Evolutionary conservation across 1,140 invertebrate genomes (phyloP).

Genomic region (Drosophila carrolli): DNA sequence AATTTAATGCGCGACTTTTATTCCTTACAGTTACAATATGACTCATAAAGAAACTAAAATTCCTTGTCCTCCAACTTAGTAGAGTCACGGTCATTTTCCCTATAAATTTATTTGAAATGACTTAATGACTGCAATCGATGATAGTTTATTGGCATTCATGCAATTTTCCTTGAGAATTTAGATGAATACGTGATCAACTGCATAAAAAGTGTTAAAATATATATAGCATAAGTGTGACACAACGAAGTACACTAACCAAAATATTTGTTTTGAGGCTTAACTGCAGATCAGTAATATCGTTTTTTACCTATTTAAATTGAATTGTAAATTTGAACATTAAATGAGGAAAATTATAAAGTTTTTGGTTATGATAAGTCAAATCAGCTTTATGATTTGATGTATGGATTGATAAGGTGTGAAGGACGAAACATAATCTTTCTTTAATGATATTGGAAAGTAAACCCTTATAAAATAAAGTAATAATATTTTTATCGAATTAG

Average conservation of each 20-base stretch:
- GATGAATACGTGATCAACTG: slow-evolving; percentile 34
- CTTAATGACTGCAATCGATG: slow-evolving; percentile 6
- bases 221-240: slow-evolving; percentile 4
- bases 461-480: not conserved
- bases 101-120: slow-evolving; percentile 6
- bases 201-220: slow-evolving; percentile 30
- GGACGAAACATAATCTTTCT: slow-evolving; percentile 3
- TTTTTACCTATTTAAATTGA: slow-evolving; percentile 3
- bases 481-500: too few species aligned
- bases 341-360: too few species aligned
- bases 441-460: not conserved
- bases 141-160: slow-evolving; percentile 8
- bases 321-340: not conserved
- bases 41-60: not conserved
- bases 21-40: not conserved
- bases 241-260: not conserved
- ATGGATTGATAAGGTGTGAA: slow-evolving; percentile 14
- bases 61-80: slow-evolving; percentile 10
- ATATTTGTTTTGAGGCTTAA: too few species aligned
- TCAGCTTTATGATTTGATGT: slow-evolving; percentile 1
- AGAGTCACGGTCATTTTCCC: slow-evolving; percentile 16
- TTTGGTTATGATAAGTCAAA: slow-evolving; percentile 5
- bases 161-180: slow-evolving; percentile 7
- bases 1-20: too few species aligned
- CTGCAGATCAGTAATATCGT: not conserved